A percentile compares a stretch with the other conserved stretches of the same genome.
phyloP scores from a whole-genome alignment of 2,113 vertebrate species.

The Paraplagusia blochii region DNA sequence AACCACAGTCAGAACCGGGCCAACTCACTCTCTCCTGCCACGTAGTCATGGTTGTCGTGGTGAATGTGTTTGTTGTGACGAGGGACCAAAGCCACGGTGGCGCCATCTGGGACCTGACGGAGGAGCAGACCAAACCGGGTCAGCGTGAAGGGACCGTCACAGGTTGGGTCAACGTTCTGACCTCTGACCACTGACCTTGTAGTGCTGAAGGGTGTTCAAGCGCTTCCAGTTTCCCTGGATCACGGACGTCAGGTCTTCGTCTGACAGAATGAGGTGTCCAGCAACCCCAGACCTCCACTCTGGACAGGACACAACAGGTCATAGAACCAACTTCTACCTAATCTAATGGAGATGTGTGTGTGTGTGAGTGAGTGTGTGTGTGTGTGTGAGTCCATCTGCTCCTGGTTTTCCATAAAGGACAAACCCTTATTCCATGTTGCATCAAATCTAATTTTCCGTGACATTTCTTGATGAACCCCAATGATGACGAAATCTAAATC shows the following conservation, averaged over 20 bases:
- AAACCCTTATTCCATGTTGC: no score
- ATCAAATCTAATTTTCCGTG: no score
- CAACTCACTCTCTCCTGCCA: conserved; percentile 94
- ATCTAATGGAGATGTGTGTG: background rate
- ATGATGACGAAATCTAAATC: no score
- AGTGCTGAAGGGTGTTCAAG: conserved; percentile 94
- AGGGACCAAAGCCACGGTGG: conserved; percentile 91
- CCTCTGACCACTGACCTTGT: conserved; percentile 80
- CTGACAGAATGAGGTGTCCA: conserved; percentile 93
- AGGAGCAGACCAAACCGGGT: background rate
- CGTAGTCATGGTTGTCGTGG: conserved; percentile 93
- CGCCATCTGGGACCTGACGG: conserved; percentile 91
- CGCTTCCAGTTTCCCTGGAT: conserved; percentile 95
- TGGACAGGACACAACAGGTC: conserved; percentile 49
- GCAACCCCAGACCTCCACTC: conserved; percentile 96
- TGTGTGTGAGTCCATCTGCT: background rate
- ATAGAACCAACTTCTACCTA: no score
- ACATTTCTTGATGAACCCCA: no score
- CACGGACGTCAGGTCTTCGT: conserved; percentile 94
- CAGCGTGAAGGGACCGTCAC: background rate
- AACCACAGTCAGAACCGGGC: no score
- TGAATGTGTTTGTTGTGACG: conserved; percentile 92
- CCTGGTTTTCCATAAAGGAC: no score
- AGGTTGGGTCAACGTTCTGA: background rate
- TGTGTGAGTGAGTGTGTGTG: background rate